phyloP scores from a whole-genome alignment of 2,888 invertebrate species.

The Sturmia bella region DNA sequence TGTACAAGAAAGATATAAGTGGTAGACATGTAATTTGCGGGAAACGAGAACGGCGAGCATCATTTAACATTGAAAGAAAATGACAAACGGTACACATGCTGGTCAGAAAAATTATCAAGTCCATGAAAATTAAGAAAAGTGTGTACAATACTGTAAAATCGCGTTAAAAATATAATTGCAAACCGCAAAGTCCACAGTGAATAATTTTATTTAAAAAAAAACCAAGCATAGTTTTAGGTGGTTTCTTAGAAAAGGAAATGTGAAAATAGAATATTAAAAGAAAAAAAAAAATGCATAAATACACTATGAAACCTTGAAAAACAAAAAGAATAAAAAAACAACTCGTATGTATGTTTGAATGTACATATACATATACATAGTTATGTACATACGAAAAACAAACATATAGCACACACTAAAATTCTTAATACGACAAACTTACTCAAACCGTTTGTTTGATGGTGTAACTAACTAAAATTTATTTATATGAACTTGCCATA shows the following conservation, averaged over 20 bases:
- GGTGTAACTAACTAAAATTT: constrained; percentile 59
- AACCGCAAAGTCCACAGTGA: constrained; percentile 13
- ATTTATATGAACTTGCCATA: constrained; percentile 22
- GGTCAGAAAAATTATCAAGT: constrained; percentile 43
- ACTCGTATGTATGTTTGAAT: constrained; percentile 13
- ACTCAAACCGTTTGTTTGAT: constrained; percentile 36
- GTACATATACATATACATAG: constrained; percentile 14
- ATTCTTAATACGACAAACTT: constrained; percentile 23
- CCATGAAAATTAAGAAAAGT: constrained; percentile 53
- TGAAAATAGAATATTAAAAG: constrained; percentile 30
- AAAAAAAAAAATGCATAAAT: constrained; percentile 56
- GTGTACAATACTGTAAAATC: constrained; percentile 34
- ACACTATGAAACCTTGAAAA: constrained; percentile 66
- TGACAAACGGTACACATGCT: constrained; percentile 41
- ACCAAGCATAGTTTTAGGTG: constrained; percentile 42
- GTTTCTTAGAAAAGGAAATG: constrained; percentile 15
- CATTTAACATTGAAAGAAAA: constrained; percentile 60
- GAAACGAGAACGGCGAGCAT: constrained; percentile 58
- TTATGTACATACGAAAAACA: constrained; percentile 19
- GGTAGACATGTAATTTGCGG: constrained; percentile 64
- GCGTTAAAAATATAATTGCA: not conserved
- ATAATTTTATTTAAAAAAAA: constrained; percentile 24
- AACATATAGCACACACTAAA: constrained; percentile 2
- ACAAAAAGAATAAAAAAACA: constrained; percentile 42
- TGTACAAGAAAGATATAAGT: constrained; percentile 29